Evolutionary conservation across 2,797 vertebrate species (phyloP).

Genomic region (Chrysocyon brachyurus): DNA sequence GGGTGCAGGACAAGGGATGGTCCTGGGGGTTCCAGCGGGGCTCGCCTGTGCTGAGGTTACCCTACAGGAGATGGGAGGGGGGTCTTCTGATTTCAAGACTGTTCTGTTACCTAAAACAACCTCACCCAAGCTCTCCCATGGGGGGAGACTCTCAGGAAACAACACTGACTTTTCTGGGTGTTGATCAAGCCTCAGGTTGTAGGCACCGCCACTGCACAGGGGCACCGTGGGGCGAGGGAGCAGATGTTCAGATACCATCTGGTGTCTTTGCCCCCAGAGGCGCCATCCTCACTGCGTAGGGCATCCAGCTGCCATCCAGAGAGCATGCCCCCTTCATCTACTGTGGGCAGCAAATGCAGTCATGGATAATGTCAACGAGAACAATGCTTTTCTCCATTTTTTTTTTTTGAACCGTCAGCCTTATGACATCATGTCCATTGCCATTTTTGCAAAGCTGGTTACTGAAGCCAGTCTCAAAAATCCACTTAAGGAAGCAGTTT

Average conservation of each 20-base stretch:
- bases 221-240: background rate
- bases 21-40: background rate
- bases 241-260: no score
- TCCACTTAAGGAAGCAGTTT: background rate
- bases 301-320: background rate
- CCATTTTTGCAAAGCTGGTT: background rate
- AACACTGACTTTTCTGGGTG: background rate
- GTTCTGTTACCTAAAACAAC: background rate
- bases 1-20: rapidly evolving
- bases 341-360: background rate
- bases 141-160: background rate
- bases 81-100: background rate
- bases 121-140: background rate
- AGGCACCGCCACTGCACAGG: rapidly evolving
- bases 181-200: background rate
- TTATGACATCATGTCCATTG: background rate
- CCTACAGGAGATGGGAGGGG: background rate
- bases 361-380: rapidly evolving
- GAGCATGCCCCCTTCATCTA: rapidly evolving
- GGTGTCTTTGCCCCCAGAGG: background rate
- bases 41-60: rapidly evolving
- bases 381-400: background rate
- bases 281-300: background rate
- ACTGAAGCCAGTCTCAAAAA: background rate
- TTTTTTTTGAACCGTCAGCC: background rate